These are phyloP conservation scores for Danio tinwini DNA, from an alignment of 2,797 vertebrate genomes.

Conservation along the genomic window DNA sequence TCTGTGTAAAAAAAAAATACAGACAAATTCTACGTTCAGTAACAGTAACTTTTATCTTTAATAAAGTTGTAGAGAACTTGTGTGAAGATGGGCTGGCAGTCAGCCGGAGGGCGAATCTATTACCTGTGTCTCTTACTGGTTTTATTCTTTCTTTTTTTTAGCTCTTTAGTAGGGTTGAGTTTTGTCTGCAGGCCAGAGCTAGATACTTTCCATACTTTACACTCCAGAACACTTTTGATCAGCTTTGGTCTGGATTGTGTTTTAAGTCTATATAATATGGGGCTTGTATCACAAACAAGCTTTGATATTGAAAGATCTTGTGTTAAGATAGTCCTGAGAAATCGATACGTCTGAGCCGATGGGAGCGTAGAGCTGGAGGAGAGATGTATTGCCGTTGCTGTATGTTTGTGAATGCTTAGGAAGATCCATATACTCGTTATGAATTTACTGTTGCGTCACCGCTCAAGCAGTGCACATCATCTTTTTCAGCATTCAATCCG, in stretches of 20 bases:
- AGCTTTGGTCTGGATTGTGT: constrained; percentile 2
- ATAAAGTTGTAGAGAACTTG: constrained; percentile 39
- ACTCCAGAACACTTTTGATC: not conserved
- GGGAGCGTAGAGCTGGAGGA: constrained; percentile 8
- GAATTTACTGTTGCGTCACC: constrained; percentile 1
- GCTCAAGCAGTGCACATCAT: constrained; percentile 5
- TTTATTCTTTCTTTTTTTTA: too few species aligned
- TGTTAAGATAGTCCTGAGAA: constrained; percentile 30
- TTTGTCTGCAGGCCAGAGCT: constrained; percentile 23
- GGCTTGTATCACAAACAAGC: not conserved
- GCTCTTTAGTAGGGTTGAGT: constrained; percentile 25
- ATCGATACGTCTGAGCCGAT: constrained; percentile 23
- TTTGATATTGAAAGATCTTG: constrained; percentile 32
- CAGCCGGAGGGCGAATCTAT: constrained; percentile 38
- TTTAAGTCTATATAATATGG: not conserved
- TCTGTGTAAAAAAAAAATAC: too few species aligned
- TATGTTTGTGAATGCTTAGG: constrained; percentile 32
- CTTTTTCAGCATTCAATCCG: not conserved
- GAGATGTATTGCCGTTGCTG: constrained; percentile 9
- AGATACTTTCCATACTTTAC: not conserved
- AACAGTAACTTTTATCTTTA: constrained; percentile 16
- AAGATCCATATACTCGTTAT: constrained; percentile 24
- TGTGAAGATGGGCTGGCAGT: constrained; percentile 46
- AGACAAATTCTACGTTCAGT: not conserved
- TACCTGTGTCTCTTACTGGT: constrained; percentile 35